phyloP scores from a whole-genome alignment of 2,888 invertebrate genomes.

The Leucoptera coffeella region DNA sequence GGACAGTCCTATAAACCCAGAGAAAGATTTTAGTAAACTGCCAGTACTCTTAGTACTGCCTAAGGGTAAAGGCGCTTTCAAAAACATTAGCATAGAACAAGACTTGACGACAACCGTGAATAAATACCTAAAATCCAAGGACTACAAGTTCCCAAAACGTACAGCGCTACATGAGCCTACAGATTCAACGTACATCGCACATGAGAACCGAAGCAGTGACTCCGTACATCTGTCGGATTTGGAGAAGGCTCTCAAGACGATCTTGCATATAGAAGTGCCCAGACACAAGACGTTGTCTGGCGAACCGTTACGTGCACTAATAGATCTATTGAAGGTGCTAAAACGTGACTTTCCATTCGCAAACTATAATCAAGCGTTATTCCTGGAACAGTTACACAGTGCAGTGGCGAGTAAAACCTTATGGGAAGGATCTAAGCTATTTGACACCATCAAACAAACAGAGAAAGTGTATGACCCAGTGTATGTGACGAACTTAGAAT shows the following conservation, averaged over 20 bases:
- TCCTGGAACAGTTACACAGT: constrained; percentile 57
- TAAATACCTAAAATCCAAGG: constrained; percentile 39
- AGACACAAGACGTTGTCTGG: constrained; percentile 62
- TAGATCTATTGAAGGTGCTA: constrained; percentile 66
- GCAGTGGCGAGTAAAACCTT: constrained; percentile 36
- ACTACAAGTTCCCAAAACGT: constrained; percentile 27
- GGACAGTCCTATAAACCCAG: constrained; percentile 49
- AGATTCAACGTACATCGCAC: too few species aligned
- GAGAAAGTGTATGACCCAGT: constrained; percentile 53
- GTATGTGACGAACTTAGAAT: constrained; percentile 48
- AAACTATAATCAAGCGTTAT: constrained; percentile 55
- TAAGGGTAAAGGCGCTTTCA: too few species aligned
- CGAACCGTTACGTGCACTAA: constrained; percentile 66
- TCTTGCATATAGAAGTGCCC: constrained; percentile 78
- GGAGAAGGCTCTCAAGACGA: constrained; percentile 78
- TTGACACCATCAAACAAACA: constrained; percentile 42
- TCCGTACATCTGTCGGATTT: constrained; percentile 80
- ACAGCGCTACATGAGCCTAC: constrained; percentile 7
- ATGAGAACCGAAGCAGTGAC: too few species aligned
- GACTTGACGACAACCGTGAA: constrained; percentile 43
- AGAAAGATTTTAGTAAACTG: too few species aligned
- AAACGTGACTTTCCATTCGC: constrained; percentile 75
- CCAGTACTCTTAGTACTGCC: constrained; percentile 27
- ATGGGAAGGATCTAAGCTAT: constrained; percentile 57
- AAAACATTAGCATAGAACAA: constrained; percentile 22